A percentile compares a stretch with the other conserved stretches of the same genome.
Evolutionary conservation across 2,797 vertebrate species (phyloP).

Genomic region (Trachops cirrhosus): DNA sequence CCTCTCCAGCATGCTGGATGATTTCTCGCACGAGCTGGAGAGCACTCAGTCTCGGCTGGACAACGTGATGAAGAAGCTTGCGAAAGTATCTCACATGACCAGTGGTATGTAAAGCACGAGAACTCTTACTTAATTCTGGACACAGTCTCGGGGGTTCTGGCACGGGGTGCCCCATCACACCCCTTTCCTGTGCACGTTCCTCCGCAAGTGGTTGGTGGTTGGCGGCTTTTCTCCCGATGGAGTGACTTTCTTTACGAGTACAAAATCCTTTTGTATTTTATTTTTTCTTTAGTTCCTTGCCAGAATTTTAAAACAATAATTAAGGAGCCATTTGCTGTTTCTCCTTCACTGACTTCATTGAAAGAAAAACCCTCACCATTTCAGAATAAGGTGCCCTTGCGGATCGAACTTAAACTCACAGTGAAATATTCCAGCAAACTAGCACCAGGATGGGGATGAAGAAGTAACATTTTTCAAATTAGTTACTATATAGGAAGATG

Average conservation of each 20-base stretch:
- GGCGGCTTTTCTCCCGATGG: not conserved
- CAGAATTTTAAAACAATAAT: not conserved
- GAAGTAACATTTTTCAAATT: not conserved
- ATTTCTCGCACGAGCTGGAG: constrained; percentile 96
- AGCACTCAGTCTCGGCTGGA: constrained; percentile 95
- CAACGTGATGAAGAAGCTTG: constrained; percentile 98
- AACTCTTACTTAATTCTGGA: not conserved
- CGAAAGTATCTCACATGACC: constrained; percentile 99
- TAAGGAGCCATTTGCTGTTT: not conserved
- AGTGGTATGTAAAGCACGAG: constrained; percentile 88
- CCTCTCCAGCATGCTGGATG: constrained; percentile 93
- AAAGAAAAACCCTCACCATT: not conserved
- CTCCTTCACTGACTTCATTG: not conserved
- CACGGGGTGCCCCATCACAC: not conserved
- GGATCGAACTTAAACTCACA: not conserved
- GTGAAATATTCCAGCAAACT: not conserved
- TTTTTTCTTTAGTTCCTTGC: not conserved
- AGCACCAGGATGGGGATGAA: not conserved
- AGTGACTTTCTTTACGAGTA: not conserved
- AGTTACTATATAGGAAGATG: not conserved
- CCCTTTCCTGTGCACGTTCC: not conserved
- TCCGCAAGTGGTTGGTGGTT: not conserved
- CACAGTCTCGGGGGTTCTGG: not conserved
- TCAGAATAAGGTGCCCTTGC: not conserved
- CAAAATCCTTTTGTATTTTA: not conserved